phyloP scores from a whole-genome alignment of 2,888 invertebrate species.

The Euproctis similis region DNA sequence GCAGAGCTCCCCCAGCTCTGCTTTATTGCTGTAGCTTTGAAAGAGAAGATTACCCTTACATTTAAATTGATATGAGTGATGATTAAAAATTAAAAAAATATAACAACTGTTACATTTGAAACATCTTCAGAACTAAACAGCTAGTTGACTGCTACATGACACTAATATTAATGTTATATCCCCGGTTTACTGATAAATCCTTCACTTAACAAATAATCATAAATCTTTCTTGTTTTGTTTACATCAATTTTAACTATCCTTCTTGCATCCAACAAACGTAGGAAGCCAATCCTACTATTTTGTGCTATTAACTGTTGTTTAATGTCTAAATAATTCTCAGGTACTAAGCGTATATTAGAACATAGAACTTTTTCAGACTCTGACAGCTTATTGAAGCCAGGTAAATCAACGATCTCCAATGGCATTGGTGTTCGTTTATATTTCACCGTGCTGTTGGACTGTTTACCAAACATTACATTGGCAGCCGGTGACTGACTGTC shows the following conservation, averaged over 20 bases:
- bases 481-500: slow-evolving; percentile 50
- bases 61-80: no score
- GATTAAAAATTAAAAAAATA: no score
- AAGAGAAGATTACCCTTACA: no score
- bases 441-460: slow-evolving; percentile 29
- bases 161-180: background rate
- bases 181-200: slow-evolving; percentile 80
- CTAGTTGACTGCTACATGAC: no score
- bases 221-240: slow-evolving; percentile 91
- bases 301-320: slow-evolving; percentile 84
- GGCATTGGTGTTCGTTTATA: slow-evolving; percentile 61
- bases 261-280: slow-evolving; percentile 88
- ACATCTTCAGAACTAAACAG: no score
- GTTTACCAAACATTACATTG: slow-evolving; percentile 29
- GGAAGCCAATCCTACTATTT: slow-evolving; percentile 82
- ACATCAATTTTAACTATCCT: slow-evolving; percentile 93
- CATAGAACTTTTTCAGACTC: slow-evolving; percentile 85
- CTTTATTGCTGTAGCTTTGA: no score
- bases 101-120: no score
- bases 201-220: slow-evolving; percentile 83
- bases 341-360: slow-evolving; percentile 83
- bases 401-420: slow-evolving; percentile 81
- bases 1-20: no score
- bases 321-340: slow-evolving; percentile 86
- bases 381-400: slow-evolving; percentile 84